Percentiles rank a stretch among this genome's conserved stretches.
phyloP scores from a whole-genome alignment of 2,888 invertebrate species.

The Perizoma flavofasciatum region DNA sequence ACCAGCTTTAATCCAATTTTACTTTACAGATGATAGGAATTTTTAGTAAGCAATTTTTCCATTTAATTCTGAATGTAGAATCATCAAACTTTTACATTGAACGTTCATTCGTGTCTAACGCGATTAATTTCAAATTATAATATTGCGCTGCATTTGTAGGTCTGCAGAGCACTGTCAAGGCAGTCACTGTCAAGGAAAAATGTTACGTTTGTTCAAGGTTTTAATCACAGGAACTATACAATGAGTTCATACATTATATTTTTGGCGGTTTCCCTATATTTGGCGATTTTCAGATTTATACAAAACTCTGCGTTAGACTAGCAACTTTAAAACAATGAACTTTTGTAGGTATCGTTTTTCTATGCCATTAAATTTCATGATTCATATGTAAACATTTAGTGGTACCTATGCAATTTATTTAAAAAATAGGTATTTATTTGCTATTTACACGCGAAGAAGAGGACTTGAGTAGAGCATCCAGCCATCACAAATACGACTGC shows the following conservation, averaged over 20 bases:
- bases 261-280: no score
- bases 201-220: slow-evolving; percentile 3
- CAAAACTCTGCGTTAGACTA: no score
- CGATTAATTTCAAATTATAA: slow-evolving; percentile 31
- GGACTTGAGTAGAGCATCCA: not conserved
- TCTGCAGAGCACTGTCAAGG: slow-evolving; percentile 29
- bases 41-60: slow-evolving; percentile 34
- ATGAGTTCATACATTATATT: no score
- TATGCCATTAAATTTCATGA: no score
- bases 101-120: slow-evolving; percentile 37
- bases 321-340: no score
- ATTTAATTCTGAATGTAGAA: slow-evolving; percentile 28
- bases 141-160: slow-evolving; percentile 30
- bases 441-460: no score
- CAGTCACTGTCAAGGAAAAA: slow-evolving; percentile 30
- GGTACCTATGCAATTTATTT: no score
- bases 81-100: slow-evolving; percentile 40
- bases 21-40: slow-evolving; percentile 11
- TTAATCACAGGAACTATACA: no score
- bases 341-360: no score
- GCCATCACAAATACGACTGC: not conserved
- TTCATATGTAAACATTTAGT: no score
- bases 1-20: slow-evolving; percentile 36
- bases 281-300: no score
- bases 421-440: no score